Percentiles rank a stretch among this genome's conserved stretches.
Conservation (phyloP, 2,888 invertebrate genomes). For the Carcina quercana region DNA sequence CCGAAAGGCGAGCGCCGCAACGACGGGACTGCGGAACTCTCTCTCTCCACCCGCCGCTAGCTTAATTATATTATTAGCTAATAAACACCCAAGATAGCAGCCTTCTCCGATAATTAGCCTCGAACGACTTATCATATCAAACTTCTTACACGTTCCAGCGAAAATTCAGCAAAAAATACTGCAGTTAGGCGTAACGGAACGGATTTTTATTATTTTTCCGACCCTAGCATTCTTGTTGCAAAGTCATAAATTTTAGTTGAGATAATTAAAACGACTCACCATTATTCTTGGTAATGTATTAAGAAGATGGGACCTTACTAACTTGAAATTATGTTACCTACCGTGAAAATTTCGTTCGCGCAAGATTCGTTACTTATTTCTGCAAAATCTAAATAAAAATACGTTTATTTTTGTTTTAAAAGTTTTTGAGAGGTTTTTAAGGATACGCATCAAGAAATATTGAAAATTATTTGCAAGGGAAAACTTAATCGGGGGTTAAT, state of each 20-base stretch:
- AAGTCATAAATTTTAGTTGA: conserved; percentile 17
- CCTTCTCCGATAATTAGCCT: conserved; percentile 48
- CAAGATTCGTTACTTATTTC: too few species aligned
- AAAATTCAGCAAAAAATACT: conserved; percentile 35
- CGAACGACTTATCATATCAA: conserved; percentile 46
- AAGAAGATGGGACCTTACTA: too few species aligned
- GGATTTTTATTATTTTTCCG: too few species aligned
- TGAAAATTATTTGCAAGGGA: too few species aligned
- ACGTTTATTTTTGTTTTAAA: too few species aligned
- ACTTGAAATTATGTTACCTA: too few species aligned
- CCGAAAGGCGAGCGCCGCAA: conserved; percentile 29
- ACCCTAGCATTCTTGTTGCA: too few species aligned
- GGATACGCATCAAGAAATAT: too few species aligned
- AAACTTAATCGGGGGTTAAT: conserved; percentile 3
- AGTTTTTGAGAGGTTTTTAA: too few species aligned
- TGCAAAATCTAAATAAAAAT: conserved; percentile 1
- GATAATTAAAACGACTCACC: conserved; percentile 18
- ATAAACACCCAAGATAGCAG: conserved; percentile 50
- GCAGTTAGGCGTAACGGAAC: conserved; percentile 28
- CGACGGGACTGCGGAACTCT: too few species aligned
- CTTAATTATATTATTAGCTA: conserved; percentile 59
- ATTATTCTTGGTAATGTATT: too few species aligned
- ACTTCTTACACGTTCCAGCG: conserved; percentile 35
- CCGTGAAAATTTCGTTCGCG: too few species aligned
- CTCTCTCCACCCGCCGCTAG: conserved; percentile 42